Evolutionary conservation across 2,113 vertebrate species (phyloP).

Genomic region (Chiloscyllium plagiosum): DNA sequence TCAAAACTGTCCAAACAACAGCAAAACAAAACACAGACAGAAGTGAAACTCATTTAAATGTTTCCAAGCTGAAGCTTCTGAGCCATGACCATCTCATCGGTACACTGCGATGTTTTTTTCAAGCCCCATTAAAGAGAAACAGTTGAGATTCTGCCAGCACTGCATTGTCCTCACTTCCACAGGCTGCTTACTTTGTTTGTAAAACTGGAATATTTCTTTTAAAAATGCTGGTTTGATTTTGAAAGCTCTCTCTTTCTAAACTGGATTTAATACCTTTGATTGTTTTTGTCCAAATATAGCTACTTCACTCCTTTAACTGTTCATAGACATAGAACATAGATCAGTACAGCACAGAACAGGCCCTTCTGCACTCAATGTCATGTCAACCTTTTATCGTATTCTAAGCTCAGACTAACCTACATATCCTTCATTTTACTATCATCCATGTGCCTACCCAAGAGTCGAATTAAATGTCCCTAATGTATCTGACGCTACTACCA

Average conservation of each 20-base stretch:
- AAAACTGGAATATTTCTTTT: background rate
- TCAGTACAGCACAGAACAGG: too few relatives aligned
- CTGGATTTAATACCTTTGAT: background rate
- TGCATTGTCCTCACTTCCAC: background rate
- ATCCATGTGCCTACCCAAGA: too few relatives aligned
- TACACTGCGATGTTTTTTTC: background rate
- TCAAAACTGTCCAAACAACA: conserved; percentile 4
- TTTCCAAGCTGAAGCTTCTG: background rate
- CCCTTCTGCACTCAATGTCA: too few relatives aligned
- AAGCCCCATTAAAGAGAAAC: conserved; percentile 9
- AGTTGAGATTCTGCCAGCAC: background rate
- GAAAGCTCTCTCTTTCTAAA: background rate
- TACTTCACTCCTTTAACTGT: too few relatives aligned
- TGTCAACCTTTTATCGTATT: too few relatives aligned
- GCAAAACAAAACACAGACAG: background rate
- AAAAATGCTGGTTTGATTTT: background rate
- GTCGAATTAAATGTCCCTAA: too few relatives aligned
- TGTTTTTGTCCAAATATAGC: background rate
- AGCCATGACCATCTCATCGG: background rate
- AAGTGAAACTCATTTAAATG: conserved; percentile 29
- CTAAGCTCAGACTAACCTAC: too few relatives aligned
- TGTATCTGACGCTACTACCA: too few relatives aligned
- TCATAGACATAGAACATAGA: too few relatives aligned
- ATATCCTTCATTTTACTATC: too few relatives aligned
- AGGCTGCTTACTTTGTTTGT: too few relatives aligned